phyloP scores from a whole-genome alignment of 2,888 invertebrate genomes.

The Adineta ricciae region DNA sequence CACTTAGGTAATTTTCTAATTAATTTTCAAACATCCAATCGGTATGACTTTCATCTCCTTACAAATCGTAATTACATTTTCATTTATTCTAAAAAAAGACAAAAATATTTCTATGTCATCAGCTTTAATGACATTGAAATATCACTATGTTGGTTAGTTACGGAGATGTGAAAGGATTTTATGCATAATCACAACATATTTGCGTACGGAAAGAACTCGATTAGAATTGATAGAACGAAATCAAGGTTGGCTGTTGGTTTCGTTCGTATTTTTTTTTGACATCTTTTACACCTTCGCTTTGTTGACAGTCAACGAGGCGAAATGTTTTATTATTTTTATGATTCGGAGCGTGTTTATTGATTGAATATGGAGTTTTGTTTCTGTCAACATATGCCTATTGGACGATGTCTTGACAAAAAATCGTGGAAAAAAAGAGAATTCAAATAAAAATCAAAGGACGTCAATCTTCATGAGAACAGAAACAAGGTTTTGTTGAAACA shows the following conservation, averaged over 20 bases:
- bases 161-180: too few species aligned
- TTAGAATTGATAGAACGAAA: not conserved
- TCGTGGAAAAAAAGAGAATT: too few species aligned
- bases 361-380: not conserved
- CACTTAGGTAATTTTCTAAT: not conserved
- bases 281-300: not conserved
- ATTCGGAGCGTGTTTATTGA: not conserved
- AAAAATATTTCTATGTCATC: too few species aligned
- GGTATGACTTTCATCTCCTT: not conserved
- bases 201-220: not conserved
- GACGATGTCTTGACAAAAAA: not conserved
- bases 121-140: too few species aligned
- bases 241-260: not conserved
- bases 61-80: too few species aligned
- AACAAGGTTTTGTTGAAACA: not conserved
- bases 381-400: not conserved
- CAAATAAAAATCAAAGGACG: not conserved
- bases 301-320: not conserved
- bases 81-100: too few species aligned
- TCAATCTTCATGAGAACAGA: not conserved
- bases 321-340: not conserved
- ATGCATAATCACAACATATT: too few species aligned
- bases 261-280: not conserved
- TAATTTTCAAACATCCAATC: not conserved
- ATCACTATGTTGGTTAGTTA: too few species aligned